These are phyloP conservation scores for Oreotrochilus melanogaster DNA, from an alignment of 2,113 vertebrate genomes.

Conservation along the genomic window DNA sequence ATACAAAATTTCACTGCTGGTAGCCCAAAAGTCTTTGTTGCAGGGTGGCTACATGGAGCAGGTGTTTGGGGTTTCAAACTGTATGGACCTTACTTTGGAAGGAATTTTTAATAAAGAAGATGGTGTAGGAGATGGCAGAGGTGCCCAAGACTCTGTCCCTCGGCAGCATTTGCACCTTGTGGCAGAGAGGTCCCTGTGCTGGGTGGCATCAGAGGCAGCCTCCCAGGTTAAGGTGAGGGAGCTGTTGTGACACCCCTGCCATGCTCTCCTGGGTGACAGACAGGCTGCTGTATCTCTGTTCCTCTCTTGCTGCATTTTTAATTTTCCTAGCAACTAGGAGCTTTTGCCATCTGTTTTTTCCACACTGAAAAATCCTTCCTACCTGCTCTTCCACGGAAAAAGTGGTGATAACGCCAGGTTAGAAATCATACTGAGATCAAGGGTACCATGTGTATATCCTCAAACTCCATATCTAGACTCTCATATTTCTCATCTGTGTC, in stretches of 20 bases:
- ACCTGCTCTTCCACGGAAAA: neutral
- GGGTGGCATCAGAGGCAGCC: fast-evolving
- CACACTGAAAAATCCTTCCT: neutral
- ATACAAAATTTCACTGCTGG: neutral
- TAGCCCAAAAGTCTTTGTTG: neutral
- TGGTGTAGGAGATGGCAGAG: neutral
- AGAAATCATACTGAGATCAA: neutral
- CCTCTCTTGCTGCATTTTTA: neutral
- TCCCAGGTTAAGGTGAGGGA: neutral
- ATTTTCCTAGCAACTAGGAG: neutral
- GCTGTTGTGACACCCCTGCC: neutral
- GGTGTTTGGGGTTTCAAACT: neutral
- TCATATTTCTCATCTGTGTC: neutral
- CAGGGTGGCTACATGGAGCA: neutral
- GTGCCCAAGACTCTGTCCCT: neutral
- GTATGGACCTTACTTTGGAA: neutral
- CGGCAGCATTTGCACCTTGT: fast-evolving
- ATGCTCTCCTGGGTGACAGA: neutral
- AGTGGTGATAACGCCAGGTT: neutral
- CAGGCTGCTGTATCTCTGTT: neutral
- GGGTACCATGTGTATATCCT: neutral
- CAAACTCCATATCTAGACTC: neutral
- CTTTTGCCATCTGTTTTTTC: neutral
- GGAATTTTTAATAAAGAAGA: neutral
- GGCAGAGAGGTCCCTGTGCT: fast-evolving